Evolutionary conservation across 2,888 invertebrate species (phyloP).

Genomic region (Stenolophus ochropezus): DNA sequence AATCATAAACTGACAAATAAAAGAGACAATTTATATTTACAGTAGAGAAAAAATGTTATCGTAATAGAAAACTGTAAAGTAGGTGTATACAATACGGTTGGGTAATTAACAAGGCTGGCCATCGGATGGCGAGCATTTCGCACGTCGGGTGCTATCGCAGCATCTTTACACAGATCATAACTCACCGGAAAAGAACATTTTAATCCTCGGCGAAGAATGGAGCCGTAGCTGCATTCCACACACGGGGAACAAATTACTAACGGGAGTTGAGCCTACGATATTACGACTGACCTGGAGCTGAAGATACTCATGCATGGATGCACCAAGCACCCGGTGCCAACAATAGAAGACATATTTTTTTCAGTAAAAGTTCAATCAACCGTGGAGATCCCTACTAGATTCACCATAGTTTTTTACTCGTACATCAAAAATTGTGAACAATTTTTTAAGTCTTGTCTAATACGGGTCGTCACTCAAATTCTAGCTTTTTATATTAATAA

Average conservation of each 20-base stretch:
- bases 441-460: too few relatives aligned
- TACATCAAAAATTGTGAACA: too few relatives aligned
- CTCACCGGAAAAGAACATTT: slow-evolving; percentile 19
- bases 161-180: slow-evolving; percentile 4
- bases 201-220: slow-evolving; percentile 23
- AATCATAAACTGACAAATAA: slow-evolving; percentile 18
- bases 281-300: slow-evolving; percentile 15
- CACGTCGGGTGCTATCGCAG: not conserved
- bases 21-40: slow-evolving; percentile 8
- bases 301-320: not conserved
- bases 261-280: slow-evolving; percentile 41
- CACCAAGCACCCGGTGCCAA: not conserved
- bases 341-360: too few relatives aligned
- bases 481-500: too few relatives aligned
- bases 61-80: not conserved
- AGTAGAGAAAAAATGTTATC: not conserved
- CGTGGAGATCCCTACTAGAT: too few relatives aligned
- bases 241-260: slow-evolving; percentile 37
- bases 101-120: not conserved
- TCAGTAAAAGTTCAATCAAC: too few relatives aligned
- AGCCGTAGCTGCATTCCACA: slow-evolving; percentile 35
- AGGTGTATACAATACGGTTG: not conserved
- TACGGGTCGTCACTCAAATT: too few relatives aligned
- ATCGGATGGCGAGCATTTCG: not conserved
- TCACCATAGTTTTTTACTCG: too few relatives aligned